phyloP scores from a whole-genome alignment of 2,113 vertebrate genomes.

The Hippocampus barbouri region DNA sequence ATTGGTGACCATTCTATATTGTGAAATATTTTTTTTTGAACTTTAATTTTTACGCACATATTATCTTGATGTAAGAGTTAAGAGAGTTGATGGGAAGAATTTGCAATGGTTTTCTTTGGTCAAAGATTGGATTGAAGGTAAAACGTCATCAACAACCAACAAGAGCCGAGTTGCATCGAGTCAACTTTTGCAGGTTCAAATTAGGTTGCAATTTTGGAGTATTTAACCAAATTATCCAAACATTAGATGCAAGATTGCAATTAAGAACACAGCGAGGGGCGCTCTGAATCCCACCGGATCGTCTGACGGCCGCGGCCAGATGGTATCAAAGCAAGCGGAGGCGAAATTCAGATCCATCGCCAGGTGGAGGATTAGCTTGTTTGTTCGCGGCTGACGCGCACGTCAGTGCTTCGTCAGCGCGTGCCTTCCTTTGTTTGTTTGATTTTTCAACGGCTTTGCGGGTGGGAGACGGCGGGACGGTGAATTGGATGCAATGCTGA shows the following conservation, averaged over 20 bases:
- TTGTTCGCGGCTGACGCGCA: conserved; percentile 4
- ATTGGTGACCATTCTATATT: too few relatives aligned
- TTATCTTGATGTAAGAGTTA: too few relatives aligned
- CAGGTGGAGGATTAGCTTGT: conserved; percentile 25
- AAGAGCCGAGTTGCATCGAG: too few relatives aligned
- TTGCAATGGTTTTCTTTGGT: too few relatives aligned
- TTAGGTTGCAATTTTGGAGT: too few relatives aligned
- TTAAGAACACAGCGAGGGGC: neutral
- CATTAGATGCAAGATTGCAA: neutral
- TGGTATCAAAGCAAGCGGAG: conserved; percentile 28
- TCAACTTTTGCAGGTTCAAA: too few relatives aligned
- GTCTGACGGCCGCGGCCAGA: conserved; percentile 28
- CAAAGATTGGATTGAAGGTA: too few relatives aligned
- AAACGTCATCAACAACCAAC: too few relatives aligned
- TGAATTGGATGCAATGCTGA: neutral
- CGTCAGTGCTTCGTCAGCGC: neutral
- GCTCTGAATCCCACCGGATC: neutral
- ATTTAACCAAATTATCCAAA: neutral
- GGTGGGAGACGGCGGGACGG: neutral
- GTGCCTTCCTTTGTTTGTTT: neutral
- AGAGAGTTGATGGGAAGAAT: too few relatives aligned
- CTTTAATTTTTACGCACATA: too few relatives aligned
- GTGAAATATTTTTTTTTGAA: too few relatives aligned
- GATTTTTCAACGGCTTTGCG: neutral
- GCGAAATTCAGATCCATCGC: neutral